Evolutionary conservation across 2,888 invertebrate genomes (phyloP), one percentile per base, ranked within the genome.

Genomic region (Epirrhoe tristata): DNA sequence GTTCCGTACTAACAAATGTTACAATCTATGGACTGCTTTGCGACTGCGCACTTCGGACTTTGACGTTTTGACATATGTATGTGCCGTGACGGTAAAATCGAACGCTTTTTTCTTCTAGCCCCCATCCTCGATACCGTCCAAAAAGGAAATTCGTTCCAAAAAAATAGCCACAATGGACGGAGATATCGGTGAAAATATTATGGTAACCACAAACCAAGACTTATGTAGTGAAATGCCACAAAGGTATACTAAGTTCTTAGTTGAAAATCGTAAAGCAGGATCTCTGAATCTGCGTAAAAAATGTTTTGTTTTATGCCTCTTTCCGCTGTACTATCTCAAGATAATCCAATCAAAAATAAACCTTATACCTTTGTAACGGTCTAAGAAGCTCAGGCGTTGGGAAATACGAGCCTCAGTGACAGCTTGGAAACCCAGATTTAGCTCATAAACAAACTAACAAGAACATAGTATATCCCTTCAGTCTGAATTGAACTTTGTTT

Each of bases 381-480:
- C 76, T 76, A 72, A 77, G 60, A 74, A 50, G 48, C 69, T 65
- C 74, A 80, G 77, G 79, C 75, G 72, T 71, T 72, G 77, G 76
- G 75, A 83, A 83, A 84, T 80, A 77, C 75, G 70, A 79, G 75
- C 75, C 70, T 64, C 74, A 77, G 74, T 79, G 78, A 80, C 77
- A 79, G 75, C 73, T 77, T 77, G 72, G 76, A 79, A 73, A 68
- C 76, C 70, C 76, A 77, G 76, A 75, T 77, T 78, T 76, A 80
- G 75, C 74, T 74, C 70, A 57, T 74, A 77, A 80, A 79, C 69
- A 72, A 70, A 71, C 72, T 74, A 74, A 71, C 12, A 70, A 67
- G 70, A 75, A 66, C 69, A 66, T 70, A 70, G 70, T 17, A 24
- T 14, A 8, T 54, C 53, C 16, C 17, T 61, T 24, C 36, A 48